These are phyloP conservation scores for Ctenopoma kingsleyae DNA, from an alignment of 2,797 vertebrate genomes.

Conservation along the genomic window DNA sequence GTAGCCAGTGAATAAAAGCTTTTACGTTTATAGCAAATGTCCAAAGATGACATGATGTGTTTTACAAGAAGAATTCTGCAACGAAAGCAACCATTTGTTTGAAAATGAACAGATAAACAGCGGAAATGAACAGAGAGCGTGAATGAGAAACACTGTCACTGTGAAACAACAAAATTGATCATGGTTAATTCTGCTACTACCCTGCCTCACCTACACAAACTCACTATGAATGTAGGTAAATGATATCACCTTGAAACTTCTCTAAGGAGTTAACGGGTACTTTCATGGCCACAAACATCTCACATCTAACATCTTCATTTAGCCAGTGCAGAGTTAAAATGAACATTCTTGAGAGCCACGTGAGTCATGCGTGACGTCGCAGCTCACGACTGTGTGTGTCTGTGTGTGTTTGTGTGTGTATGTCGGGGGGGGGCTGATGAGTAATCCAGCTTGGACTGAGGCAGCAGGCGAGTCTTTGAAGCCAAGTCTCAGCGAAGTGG, in stretches of 20 bases:
- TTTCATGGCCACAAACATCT: not conserved
- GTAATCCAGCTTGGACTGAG: constrained; percentile 67
- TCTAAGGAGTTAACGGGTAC: not conserved
- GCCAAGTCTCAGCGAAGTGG: constrained; percentile 30
- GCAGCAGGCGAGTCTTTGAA: constrained; percentile 56
- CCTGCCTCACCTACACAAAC: too few species aligned
- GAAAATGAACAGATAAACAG: not conserved
- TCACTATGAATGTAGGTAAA: not conserved
- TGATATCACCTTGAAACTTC: not conserved
- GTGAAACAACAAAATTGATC: too few species aligned
- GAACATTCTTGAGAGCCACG: constrained; percentile 42
- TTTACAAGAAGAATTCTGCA: not conserved
- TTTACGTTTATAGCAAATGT: too few species aligned
- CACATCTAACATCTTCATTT: constrained; percentile 1
- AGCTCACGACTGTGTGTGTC: constrained; percentile 52
- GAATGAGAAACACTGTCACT: too few species aligned
- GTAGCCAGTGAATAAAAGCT: not conserved
- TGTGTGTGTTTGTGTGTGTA: too few species aligned
- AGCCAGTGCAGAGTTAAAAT: constrained; percentile 32
- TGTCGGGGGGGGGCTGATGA: constrained; percentile 50
- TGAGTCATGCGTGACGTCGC: constrained; percentile 61
- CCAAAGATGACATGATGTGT: not conserved
- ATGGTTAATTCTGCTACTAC: too few species aligned
- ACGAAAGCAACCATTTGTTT: not conserved
- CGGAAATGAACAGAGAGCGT: too few species aligned